Base-by-base conservation (phyloP, 2,113 vertebrate genomes). In the Pogona vitticeps region DNA sequence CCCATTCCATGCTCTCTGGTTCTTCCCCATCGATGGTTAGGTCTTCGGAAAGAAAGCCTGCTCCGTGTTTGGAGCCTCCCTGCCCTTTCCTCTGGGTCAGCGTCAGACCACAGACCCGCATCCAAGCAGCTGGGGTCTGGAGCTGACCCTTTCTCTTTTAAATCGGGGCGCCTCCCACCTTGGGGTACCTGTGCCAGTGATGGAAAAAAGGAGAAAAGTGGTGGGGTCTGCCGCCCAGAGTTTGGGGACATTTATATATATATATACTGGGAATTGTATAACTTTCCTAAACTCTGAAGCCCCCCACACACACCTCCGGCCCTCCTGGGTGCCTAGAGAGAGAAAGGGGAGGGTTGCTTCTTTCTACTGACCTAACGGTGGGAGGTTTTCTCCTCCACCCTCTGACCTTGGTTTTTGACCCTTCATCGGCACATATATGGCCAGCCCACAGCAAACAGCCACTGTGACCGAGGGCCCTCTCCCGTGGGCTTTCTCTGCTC, bases 391-490 rank as follows among this genome's bases (percentile, higher is more conserved):
- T 20, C 56, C 96, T 90, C 83, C 91, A 93, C 82, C 9, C 36
- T 93, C 91, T 90, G 89, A 93, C 84, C 36, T 91, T 88, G 88
- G 75, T 94, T 96, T 95, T 96, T 94, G 94, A 95, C 96, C 96
- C 97, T 97, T 97, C 97, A 97, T 96, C 90, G 97, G 95, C 96
- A 95, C 94, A 94, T 96, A 93, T 15, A 97, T 96, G 97, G 97
- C 97, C 96, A 97, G 78, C 95, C 95, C 94, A 95, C 94, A 96
- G 95, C 95, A 96, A 96, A 95, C 96, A 97, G 96, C 95, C 96
- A 95, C 95, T 93, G 93, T 71, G 96, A 97, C 96, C 96, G 94
- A 93, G 94, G 94, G 94, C 90, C 90, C 81, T 77, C 2, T 36
- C 61, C 83, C 58, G 42, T 15, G 18, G 73, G 12, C 15, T 23